phyloP scores from a whole-genome alignment of 2,797 vertebrate species.

The Limosa lapponica region DNA sequence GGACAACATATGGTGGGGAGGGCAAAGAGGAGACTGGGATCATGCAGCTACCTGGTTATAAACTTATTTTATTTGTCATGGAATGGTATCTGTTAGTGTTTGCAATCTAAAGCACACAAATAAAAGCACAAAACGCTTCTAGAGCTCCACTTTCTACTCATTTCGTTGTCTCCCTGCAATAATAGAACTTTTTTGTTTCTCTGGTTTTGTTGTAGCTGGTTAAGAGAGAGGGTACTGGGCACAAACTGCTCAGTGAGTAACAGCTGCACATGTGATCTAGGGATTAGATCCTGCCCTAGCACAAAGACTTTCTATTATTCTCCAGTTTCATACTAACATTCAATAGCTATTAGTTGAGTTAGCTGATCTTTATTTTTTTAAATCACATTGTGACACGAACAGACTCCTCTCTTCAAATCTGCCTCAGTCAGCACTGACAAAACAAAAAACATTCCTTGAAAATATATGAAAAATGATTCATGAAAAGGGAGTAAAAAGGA shows the following conservation, averaged over 20 bases:
- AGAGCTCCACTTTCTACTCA: background rate
- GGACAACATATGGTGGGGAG: background rate
- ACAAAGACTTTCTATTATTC: background rate
- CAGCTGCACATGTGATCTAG: background rate
- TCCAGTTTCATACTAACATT: background rate
- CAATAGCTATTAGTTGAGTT: background rate
- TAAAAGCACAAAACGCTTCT: background rate
- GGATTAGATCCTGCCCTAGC: background rate
- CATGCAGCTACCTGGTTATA: background rate
- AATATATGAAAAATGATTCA: background rate
- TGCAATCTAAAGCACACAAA: background rate
- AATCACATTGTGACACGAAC: background rate
- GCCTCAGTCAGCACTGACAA: background rate
- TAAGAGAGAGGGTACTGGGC: background rate
- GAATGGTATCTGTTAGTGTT: background rate
- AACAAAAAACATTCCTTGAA: background rate
- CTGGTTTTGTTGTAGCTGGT: background rate
- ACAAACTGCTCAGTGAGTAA: background rate
- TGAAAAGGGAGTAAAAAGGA: background rate
- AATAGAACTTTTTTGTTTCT: background rate
- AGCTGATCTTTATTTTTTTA: background rate
- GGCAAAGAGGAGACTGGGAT: background rate
- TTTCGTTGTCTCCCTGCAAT: background rate
- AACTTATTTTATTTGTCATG: background rate
- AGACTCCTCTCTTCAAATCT: background rate